Conservation (phyloP, 1,140 invertebrate genomes). For the Ruditapes philippinarum region DNA sequence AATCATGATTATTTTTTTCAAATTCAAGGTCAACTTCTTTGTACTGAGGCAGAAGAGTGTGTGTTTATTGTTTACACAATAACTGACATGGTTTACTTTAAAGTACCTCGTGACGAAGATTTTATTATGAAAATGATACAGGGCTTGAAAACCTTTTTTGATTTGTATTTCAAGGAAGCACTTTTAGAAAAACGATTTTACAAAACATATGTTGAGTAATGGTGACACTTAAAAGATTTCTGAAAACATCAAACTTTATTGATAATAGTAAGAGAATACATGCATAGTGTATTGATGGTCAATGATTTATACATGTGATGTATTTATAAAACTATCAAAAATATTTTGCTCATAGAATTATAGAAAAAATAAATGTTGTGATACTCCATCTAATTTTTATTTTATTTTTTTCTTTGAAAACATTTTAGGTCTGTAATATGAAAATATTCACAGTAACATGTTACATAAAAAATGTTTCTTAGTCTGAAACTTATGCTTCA, state of each 20-base stretch:
- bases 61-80: slow-evolving; percentile 60
- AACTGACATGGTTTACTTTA: slow-evolving; percentile 49
- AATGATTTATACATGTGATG: no score
- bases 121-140: slow-evolving; percentile 26
- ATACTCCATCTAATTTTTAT: slow-evolving; percentile 26
- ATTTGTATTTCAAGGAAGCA: slow-evolving; percentile 49
- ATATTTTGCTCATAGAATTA: background rate
- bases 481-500: no score
- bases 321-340: no score
- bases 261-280: no score
- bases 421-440: background rate
- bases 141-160: slow-evolving; percentile 50
- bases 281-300: no score
- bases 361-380: slow-evolving; percentile 28
- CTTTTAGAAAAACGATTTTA: slow-evolving; percentile 62
- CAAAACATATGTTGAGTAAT: slow-evolving; percentile 56
- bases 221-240: background rate
- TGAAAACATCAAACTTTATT: background rate
- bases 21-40: slow-evolving; percentile 69
- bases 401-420: slow-evolving; percentile 15
- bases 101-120: slow-evolving; percentile 11
- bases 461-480: no score
- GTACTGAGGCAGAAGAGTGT: slow-evolving; percentile 48
- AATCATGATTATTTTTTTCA: slow-evolving; percentile 69
- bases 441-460: no score